These are phyloP conservation scores for Zapornia atra DNA, from an alignment of 2,113 vertebrate genomes.

Conservation along the genomic window DNA sequence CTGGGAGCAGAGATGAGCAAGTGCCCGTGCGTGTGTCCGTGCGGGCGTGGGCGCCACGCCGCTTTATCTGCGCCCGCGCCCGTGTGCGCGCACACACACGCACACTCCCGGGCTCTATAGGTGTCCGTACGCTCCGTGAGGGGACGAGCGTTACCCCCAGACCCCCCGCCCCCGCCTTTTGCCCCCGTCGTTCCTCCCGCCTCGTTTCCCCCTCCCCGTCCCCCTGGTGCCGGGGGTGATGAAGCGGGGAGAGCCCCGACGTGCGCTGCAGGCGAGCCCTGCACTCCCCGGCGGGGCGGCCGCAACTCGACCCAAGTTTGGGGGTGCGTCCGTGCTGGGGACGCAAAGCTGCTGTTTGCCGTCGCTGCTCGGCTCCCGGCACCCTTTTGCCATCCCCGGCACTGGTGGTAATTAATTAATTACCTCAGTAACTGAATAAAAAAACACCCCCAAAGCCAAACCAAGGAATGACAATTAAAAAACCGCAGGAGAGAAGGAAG, in stretches of 20 bases:
- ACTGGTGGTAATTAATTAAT: background rate
- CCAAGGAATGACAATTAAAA: background rate
- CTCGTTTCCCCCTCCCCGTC: background rate
- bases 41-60: background rate
- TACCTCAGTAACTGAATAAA: background rate
- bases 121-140: background rate
- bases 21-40: background rate
- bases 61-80: background rate
- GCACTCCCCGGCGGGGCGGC: background rate
- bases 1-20: background rate
- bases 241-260: background rate
- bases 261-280: background rate
- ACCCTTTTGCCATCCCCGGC: background rate
- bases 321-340: background rate
- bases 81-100: background rate
- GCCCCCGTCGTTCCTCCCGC: background rate
- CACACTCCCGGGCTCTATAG: background rate
- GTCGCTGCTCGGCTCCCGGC: background rate
- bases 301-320: background rate
- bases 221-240: background rate
- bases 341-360: background rate
- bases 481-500: too few species aligned
- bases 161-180: background rate
- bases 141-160: background rate
- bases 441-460: background rate